Base-by-base conservation (phyloP, 2,888 invertebrate species). In the Emmelina monodactyla region DNA sequence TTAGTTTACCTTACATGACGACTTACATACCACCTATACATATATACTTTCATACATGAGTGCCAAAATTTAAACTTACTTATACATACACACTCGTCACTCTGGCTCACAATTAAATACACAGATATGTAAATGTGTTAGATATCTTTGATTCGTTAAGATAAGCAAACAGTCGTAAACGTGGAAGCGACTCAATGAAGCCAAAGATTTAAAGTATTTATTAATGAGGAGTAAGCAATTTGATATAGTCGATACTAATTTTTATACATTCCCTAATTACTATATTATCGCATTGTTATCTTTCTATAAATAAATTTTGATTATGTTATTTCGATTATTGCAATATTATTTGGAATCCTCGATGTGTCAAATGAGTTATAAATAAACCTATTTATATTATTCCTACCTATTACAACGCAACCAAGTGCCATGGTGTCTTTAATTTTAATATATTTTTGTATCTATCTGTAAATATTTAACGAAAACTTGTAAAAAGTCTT, bases 161-260 rank as follows among this genome's bases (percentile, higher is more conserved):
- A n/a, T n/a, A n/a, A n/a, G n/a, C n/a, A n/a, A n/a, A n/a, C n/a
- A n/a, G n/a, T 64, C 62, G 55, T 63, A 70, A 64, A 65, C 64
- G n/a, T n/a, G n/a, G n/a, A 56, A 68, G 58, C 64, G 69, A 70
- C 70, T 69, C 65, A 67, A 64, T 67, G 62, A 68, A 71, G 71
- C 78, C 78, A 78, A 78, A 78, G 78, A 76, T 69, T 71, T 68
- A 66, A 71, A 75, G 69, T 76, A 73, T 75, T 75, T 75, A 75
- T 71, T 71, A 65, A 69, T 65, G 71, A 66, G 58, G 62, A 62
- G 60, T 59, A 66, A 63, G 64, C 66, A 55, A 25, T 29, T 62
- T 58, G 64, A 63, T 64, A 65, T 65, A 68, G 64, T 66, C 61
- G 63, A 63, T 62, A 62, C 54, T 68, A 64, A 69, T 66, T 71